A percentile compares a stretch with the other conserved stretches of the same genome.
These are phyloP conservation scores for Eurypyga helias DNA, from an alignment of 2,113 vertebrate species.

Conservation along the genomic window DNA sequence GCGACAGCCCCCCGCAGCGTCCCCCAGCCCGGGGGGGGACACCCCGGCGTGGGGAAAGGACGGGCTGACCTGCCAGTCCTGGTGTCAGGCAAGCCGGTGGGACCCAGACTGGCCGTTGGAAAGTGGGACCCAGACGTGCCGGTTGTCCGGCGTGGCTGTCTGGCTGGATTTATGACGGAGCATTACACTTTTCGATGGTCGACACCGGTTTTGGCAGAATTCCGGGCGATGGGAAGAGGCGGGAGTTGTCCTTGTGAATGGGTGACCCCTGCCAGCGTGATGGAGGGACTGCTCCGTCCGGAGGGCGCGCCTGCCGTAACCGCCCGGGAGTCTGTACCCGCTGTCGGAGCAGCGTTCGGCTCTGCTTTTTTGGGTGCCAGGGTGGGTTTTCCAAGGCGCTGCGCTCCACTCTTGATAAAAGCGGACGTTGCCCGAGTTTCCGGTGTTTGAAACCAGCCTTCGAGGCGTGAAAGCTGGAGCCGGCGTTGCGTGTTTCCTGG, in stretches of 20 bases:
- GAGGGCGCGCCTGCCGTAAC: slow-evolving; percentile 27
- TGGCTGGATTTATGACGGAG: slow-evolving; percentile 58
- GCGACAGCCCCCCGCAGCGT: too few species aligned
- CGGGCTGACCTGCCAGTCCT: not conserved
- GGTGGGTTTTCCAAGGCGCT: not conserved
- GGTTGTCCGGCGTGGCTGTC: not conserved
- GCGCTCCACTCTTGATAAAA: slow-evolving; percentile 60
- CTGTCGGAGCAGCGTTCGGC: slow-evolving; percentile 16
- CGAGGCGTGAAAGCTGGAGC: too few species aligned
- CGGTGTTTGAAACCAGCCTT: too few species aligned
- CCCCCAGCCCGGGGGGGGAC: not conserved
- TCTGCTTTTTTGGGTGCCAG: slow-evolving; percentile 35
- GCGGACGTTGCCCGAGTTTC: not conserved
- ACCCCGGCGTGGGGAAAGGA: not conserved
- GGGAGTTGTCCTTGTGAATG: not conserved
- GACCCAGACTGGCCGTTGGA: not conserved
- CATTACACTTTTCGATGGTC: slow-evolving; percentile 33
- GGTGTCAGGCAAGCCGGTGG: not conserved
- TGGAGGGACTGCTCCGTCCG: not conserved
- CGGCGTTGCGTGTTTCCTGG: not conserved
- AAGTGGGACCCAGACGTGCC: not conserved
- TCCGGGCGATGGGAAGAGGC: not conserved
- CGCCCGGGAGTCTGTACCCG: not conserved
- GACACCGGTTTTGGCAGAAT: not conserved
- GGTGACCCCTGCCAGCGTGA: not conserved